Percentiles rank a stretch among this genome's conserved stretches.
phyloP scores from a whole-genome alignment of 2,113 vertebrate species.

The Nothocercus julius region DNA sequence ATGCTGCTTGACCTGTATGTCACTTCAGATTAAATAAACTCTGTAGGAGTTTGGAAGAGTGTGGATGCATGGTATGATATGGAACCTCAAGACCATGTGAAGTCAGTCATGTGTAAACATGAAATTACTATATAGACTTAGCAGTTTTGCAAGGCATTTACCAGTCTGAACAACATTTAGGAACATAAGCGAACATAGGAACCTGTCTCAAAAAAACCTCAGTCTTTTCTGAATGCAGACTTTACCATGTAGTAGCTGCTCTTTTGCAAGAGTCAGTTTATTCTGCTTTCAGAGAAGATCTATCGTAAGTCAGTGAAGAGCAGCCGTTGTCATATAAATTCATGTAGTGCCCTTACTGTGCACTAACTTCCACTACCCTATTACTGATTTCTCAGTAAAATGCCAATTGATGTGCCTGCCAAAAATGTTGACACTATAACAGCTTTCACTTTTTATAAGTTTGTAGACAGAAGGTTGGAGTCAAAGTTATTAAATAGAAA shows the following conservation, averaged over 20 bases:
- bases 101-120: neutral
- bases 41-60: neutral
- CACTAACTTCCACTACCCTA: neutral
- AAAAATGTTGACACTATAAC: neutral
- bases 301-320: neutral
- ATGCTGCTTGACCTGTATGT: neutral
- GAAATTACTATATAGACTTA: neutral
- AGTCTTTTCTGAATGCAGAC: neutral
- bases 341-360: neutral
- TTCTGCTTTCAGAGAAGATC: neutral
- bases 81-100: neutral
- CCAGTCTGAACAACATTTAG: neutral
- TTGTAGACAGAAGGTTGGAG: neutral
- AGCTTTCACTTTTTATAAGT: neutral
- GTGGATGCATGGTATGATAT: rapidly evolving
- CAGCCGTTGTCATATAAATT: neutral
- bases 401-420: neutral
- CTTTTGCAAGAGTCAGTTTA: neutral
- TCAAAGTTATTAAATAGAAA: neutral
- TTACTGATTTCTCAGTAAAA: neutral
- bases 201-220: neutral
- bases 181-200: neutral
- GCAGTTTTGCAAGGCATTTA: neutral
- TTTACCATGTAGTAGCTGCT: neutral
- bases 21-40: neutral